Percentiles rank a stretch among this genome's conserved stretches.
phyloP scores from a whole-genome alignment of 2,888 invertebrate genomes.

The Colletes collaris region DNA sequence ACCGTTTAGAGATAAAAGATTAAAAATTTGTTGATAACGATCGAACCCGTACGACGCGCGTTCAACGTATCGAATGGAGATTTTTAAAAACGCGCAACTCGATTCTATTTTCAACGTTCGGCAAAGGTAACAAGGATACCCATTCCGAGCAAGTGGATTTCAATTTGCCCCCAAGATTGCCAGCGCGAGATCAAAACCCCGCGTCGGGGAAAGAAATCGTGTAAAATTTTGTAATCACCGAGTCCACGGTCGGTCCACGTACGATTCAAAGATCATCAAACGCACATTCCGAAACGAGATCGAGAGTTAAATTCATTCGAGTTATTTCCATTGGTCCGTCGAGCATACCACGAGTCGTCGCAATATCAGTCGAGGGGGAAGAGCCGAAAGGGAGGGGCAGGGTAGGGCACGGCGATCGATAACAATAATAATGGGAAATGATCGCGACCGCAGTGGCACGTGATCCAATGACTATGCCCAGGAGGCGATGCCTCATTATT shows the following conservation, averaged over 20 bases:
- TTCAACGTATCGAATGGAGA: background rate
- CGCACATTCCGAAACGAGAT: constrained; percentile 67
- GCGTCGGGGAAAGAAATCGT: constrained; percentile 46
- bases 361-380: constrained; percentile 65
- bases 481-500: constrained; percentile 79
- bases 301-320: constrained; percentile 70
- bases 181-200: constrained; percentile 13
- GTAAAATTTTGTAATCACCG: constrained; percentile 59
- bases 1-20: constrained; percentile 54
- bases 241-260: constrained; percentile 29
- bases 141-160: constrained; percentile 10
- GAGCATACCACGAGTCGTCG: constrained; percentile 67
- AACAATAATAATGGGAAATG: constrained; percentile 80
- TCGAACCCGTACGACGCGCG: background rate
- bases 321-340: constrained; percentile 65
- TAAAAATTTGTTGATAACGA: constrained; percentile 58
- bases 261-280: constrained; percentile 45
- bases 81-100: background rate
- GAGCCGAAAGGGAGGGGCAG: constrained; percentile 33
- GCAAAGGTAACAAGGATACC: background rate
- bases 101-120: background rate
- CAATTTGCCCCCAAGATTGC: constrained; percentile 37
- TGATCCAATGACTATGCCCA: constrained; percentile 81
- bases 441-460: constrained; percentile 81
- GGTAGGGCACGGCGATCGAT: constrained; percentile 75